Base-by-base conservation (phyloP, 2,888 invertebrate genomes). In the Macrophya alboannulata region DNA sequence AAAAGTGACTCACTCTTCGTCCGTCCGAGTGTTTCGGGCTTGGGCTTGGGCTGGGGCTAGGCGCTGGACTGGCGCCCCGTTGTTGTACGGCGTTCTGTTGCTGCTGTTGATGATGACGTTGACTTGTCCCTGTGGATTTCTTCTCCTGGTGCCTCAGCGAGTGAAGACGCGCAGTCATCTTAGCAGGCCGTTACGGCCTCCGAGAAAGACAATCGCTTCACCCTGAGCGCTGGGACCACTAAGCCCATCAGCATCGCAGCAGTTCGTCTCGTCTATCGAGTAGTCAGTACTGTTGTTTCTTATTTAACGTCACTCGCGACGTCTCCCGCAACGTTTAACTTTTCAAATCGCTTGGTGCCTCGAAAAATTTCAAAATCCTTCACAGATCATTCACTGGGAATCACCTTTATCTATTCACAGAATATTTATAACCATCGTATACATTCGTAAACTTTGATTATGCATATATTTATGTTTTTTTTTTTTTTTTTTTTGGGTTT, bases 111-210 rank as follows among this genome's bases (percentile, higher is more conserved):
- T 89, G 89, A 72, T 90, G 87, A 87, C 91, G 88, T 71, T 89
- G 88, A 40, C 86, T 89, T 85, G 86, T 90, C 77, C 88, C 89
- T 84, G 88, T 85, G 76, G 90, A 89, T 92, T 92, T 92, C 91
- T 92, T 92, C 89, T 93, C 92, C 91, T 92, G 93, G 89, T 93
- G 93, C 89, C 93, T 92, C 88, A 92, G 91, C 90, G 93, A 93
- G 90, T 93, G 93, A 87, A 93, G 91, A 91, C 93, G 93, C 88
- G 93, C 93, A 90, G 93, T 93, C 93, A 93, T 93, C 87, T 93
- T 93, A 93, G 88, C 90, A 92, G 92, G 93, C 91, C 93, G 89
- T 87, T 87, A 87, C 90, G 91, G 91, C 92, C 93, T 90, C 90
- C 87, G 87, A 86, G 72, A 86, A 87, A 82, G 86, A 84, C 85